Evolutionary conservation across 2,113 vertebrate genomes (phyloP).

Genomic region (Otolemur garnettii): DNA sequence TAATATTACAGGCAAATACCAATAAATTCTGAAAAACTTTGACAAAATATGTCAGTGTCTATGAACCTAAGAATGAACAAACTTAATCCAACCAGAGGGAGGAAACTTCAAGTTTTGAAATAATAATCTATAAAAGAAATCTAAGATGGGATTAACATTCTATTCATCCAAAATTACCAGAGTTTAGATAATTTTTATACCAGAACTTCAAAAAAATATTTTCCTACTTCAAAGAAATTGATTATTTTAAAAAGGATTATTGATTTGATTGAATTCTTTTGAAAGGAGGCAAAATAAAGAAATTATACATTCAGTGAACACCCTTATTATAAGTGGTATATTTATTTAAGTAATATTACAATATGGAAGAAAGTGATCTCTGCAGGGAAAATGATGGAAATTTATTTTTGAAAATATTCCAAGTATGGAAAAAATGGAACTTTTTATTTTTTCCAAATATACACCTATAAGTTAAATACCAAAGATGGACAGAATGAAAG

Average conservation of each 20-base stretch:
- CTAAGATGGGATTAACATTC: background rate
- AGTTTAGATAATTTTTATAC: background rate
- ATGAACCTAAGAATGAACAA: background rate
- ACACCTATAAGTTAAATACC: background rate
- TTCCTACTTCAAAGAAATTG: background rate
- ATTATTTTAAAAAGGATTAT: background rate
- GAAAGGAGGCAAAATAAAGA: background rate
- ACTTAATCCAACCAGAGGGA: background rate
- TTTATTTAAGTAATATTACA: background rate
- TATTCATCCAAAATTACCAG: background rate
- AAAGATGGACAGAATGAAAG: background rate
- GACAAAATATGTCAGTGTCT: background rate
- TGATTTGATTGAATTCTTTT: background rate
- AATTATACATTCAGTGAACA: background rate
- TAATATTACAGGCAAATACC: background rate
- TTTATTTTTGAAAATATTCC: background rate
- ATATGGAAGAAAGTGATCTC: background rate
- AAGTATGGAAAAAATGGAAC: background rate
- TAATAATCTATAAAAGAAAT: background rate
- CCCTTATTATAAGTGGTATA: background rate
- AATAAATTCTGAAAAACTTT: constrained; percentile 14
- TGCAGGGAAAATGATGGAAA: background rate
- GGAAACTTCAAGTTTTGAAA: background rate
- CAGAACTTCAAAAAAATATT: background rate
- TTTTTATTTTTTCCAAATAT: background rate